Base-by-base conservation (phyloP, 2,888 invertebrate species). In the Busseola fusca region DNA sequence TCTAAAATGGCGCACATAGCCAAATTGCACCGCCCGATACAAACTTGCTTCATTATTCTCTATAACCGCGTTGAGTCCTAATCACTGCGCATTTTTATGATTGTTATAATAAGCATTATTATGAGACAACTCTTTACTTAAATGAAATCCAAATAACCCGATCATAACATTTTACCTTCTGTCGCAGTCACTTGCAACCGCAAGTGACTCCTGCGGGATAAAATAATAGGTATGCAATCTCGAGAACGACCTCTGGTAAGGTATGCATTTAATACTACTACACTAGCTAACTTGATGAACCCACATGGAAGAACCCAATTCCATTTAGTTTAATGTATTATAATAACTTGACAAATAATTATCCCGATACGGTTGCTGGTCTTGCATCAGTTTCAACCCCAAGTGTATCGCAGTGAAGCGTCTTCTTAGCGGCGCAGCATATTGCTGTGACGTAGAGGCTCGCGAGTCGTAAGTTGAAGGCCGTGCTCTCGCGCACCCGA, bases 391-490 rank as follows among this genome's bases (percentile, higher is more conserved):
- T 54, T 60, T 27, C 40, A 70, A 42, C 27, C 6, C 14, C 9
- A 69, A 57, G 16, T 12, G 56, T 30, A 7, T 54, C 2, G 25
- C 3, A 21, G 42, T 21, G 52, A 40, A 78, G 77, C 79, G 75
- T 54, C 64, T 30, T 78, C 25, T 81, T 85, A 84, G 74, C 60
- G 74, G 74, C 70, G 42, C 71, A 14, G 30, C 60, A 50, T 56
- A 14, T 34, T 40, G 40, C 12, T 45, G 45, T 64, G 69, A 64
- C 72, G 70, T 68, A 40, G 37, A 27, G 68, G 50, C 67, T 73
- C 74, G 74, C 37, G 69, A 57, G 69, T 73, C 70, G 72, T 80
- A 77, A 79, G 84, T 77, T 84, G 77, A 83, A 85, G 86, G 86
- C 48, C 81, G 64, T 30, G 59, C 71, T 34, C 57, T 14, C 45